These are phyloP conservation scores for Sebastes glaucus DNA, from an alignment of 2,797 vertebrate species.

Conservation along the genomic window DNA sequence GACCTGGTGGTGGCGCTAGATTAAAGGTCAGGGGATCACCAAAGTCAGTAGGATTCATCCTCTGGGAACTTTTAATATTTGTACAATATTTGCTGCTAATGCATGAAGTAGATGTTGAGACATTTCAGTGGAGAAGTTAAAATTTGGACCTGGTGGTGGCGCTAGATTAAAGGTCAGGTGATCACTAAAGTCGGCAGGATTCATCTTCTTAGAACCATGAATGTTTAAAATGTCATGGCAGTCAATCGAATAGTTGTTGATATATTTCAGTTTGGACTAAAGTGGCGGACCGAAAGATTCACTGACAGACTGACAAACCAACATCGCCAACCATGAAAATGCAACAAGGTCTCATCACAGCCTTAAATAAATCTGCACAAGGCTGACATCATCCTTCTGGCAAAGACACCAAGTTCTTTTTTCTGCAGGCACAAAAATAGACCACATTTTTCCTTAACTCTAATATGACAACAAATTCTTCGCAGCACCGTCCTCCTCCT, in stretches of 20 bases:
- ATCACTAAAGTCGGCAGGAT: not conserved
- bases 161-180: not conserved
- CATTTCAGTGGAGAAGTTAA: fast-evolving
- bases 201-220: no score
- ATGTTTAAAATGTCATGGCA: no score
- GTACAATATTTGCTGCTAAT: no score
- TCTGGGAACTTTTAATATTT: no score
- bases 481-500: not conserved
- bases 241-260: not conserved
- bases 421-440: not conserved
- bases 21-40: no score
- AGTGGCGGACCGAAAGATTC: not conserved
- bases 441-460: not conserved
- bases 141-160: no score
- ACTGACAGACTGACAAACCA: not conserved
- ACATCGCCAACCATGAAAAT: not conserved
- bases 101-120: no score
- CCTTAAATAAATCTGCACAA: not conserved
- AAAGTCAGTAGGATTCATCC: not conserved
- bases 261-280: not conserved
- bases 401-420: not conserved
- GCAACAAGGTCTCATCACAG: not conserved
- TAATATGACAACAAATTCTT: constrained; percentile 4
- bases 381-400: not conserved
- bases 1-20: no score